These are phyloP conservation scores for Brachionus koreanus DNA, from an alignment of 1,140 invertebrate genomes.

Conservation along the genomic window DNA sequence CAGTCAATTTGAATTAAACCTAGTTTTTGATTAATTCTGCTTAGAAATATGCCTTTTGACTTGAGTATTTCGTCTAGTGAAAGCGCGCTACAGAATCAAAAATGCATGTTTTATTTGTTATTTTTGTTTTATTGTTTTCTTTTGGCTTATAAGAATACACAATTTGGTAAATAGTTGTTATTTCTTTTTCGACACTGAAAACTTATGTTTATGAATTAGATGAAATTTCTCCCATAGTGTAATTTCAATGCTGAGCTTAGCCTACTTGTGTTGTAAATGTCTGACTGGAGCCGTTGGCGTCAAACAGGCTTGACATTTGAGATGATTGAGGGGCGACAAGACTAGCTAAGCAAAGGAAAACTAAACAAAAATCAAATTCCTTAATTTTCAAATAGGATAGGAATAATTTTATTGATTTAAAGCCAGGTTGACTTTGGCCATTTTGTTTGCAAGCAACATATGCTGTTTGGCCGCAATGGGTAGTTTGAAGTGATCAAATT, in stretches of 20 bases:
- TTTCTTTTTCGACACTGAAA: constrained; percentile 3
- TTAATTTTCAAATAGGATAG: too few relatives aligned
- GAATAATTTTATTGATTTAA: too few relatives aligned
- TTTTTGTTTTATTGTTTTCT: neutral
- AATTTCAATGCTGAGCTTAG: neutral
- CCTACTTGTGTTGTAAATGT: too few relatives aligned
- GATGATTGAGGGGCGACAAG: too few relatives aligned
- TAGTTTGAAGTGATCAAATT: too few relatives aligned
- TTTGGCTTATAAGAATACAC: constrained; percentile 7
- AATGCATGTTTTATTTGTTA: constrained; percentile 2
- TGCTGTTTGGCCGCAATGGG: too few relatives aligned
- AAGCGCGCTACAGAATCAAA: neutral
- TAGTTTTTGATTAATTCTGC: constrained; percentile 7
- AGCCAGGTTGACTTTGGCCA: too few relatives aligned
- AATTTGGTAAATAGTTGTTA: constrained; percentile 1
- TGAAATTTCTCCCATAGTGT: neutral
- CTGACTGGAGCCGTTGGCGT: too few relatives aligned
- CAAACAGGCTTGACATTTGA: too few relatives aligned
- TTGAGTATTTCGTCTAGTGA: neutral
- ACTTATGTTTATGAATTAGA: neutral
- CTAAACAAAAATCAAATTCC: too few relatives aligned
- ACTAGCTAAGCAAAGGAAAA: too few relatives aligned
- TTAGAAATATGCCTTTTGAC: neutral
- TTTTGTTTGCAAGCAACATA: too few relatives aligned
- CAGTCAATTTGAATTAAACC: constrained; percentile 1